Evolutionary conservation across 1,140 invertebrate species (phyloP).

Genomic region (Heliconius eleuchia): DNA sequence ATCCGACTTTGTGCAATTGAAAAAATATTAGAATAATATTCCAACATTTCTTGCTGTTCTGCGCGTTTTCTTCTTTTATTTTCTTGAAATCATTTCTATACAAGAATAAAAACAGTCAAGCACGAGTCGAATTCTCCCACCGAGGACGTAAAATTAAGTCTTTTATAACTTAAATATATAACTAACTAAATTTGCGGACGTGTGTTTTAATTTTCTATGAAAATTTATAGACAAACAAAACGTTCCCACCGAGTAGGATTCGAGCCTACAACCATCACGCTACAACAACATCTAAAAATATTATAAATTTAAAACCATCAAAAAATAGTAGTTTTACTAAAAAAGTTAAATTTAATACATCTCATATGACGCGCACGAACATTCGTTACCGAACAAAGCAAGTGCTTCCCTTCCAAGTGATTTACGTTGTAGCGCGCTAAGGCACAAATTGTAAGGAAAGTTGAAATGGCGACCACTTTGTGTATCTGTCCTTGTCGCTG

Average conservation of each 20-base stretch:
- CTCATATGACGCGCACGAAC: slow-evolving; percentile 12
- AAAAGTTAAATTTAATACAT: background rate
- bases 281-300: no score
- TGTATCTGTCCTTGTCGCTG: slow-evolving; percentile 13
- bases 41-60: background rate
- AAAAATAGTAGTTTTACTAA: no score
- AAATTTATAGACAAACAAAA: no score
- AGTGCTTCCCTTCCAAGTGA: slow-evolving; percentile 34
- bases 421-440: slow-evolving; percentile 31
- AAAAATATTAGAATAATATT: slow-evolving; percentile 9
- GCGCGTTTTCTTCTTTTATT: background rate
- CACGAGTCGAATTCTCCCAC: no score
- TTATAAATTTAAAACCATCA: background rate
- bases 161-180: no score
- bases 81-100: background rate
- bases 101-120: background rate
- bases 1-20: background rate
- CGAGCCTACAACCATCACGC: no score
- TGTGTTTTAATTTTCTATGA: no score
- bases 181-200: no score
- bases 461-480: slow-evolving; percentile 17
- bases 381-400: slow-evolving; percentile 36
- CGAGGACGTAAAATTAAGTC: no score
- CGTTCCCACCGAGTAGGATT: no score
- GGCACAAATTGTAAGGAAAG: slow-evolving; percentile 34